phyloP scores from a whole-genome alignment of 2,797 vertebrate species.

The Helicolenus hilgendorfi region DNA sequence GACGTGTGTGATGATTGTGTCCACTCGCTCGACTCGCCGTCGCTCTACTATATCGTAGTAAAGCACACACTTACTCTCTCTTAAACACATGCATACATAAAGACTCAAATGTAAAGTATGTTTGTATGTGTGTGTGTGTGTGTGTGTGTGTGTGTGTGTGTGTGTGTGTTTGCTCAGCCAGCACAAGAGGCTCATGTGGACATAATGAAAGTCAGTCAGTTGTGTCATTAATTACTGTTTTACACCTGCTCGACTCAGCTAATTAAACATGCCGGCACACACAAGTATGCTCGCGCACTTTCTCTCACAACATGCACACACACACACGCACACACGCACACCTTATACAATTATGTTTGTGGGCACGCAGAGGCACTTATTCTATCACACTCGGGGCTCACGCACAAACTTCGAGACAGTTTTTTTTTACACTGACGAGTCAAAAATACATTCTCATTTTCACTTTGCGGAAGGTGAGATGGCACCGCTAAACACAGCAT shows the following conservation, averaged over 20 bases:
- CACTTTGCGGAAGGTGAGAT: conserved; percentile 79
- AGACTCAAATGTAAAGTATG: conserved; percentile 12
- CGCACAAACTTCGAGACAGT: conserved; percentile 40
- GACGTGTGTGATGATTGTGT: conserved; percentile 58
- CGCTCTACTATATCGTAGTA: conserved; percentile 1
- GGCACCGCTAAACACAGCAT: conserved; percentile 71
- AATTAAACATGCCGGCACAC: conserved; percentile 86
- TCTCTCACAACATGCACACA: background rate
- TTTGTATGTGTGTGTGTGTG: background rate
- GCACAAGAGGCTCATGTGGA: conserved; percentile 77
- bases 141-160: background rate
- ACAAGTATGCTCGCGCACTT: conserved; percentile 12
- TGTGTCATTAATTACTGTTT: conserved; percentile 94
- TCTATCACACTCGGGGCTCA: conserved; percentile 22
- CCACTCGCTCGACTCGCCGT: conserved; percentile 29
- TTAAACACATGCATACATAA: background rate
- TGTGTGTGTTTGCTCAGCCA: conserved; percentile 26
- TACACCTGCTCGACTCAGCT: conserved; percentile 94
- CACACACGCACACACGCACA: background rate
- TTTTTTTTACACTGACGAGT: conserved; percentile 59
- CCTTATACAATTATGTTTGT: background rate
- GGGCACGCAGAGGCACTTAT: conserved; percentile 6
- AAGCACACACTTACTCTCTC: background rate
- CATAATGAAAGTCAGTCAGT: conserved; percentile 90
- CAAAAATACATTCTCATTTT: conserved; percentile 87